A percentile compares a stretch with the other conserved stretches of the same genome.
Evolutionary conservation across 2,113 vertebrate species (phyloP).

Genomic region (Dolichotis patagonum): DNA sequence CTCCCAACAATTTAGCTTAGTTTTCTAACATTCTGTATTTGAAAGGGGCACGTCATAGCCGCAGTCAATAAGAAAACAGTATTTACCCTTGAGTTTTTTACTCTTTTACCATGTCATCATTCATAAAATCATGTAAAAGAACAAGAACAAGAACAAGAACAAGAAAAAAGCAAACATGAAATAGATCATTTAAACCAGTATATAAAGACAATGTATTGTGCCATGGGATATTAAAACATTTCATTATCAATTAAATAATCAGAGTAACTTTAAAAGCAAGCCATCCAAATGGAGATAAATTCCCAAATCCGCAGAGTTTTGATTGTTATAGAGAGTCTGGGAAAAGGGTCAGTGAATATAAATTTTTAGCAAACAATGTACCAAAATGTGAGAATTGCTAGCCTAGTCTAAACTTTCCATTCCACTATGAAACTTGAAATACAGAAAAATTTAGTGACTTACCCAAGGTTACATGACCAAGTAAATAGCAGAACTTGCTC

Average conservation of each 20-base stretch:
- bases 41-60: too few species aligned
- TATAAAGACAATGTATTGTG: not conserved
- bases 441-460: not conserved
- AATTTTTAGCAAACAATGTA: not conserved
- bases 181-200: not conserved
- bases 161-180: not conserved
- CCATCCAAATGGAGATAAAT: not conserved
- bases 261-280: not conserved
- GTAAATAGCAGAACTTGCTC: not conserved
- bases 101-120: not conserved
- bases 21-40: conserved; percentile 5
- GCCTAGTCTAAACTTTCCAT: not conserved
- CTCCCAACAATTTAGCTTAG: not conserved
- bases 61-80: not conserved
- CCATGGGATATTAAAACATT: not conserved
- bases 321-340: not conserved
- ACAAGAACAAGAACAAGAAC: not conserved
- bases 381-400: not conserved
- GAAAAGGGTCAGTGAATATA: not conserved
- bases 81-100: not conserved
- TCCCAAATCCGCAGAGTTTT: not conserved
- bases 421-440: not conserved
- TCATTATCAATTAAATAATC: conserved; percentile 10
- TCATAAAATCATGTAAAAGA: conserved; percentile 15
- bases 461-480: not conserved